Conservation (phyloP, 2,113 vertebrate genomes). For the Amphilophus citrinellus region DNA sequence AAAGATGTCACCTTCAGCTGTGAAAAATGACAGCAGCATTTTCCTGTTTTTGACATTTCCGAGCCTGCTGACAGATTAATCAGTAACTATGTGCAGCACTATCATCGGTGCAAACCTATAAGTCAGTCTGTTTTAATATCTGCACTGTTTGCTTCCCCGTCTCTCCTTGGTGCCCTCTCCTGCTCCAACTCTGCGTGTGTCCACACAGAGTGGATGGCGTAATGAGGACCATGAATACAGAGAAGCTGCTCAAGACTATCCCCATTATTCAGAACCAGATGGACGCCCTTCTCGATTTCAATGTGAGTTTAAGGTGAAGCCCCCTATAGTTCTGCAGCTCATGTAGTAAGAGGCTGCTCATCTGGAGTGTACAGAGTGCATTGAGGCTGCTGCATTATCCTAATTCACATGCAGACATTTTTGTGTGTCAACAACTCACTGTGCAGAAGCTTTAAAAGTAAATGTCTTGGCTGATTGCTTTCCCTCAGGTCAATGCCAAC, state of each 20-base stretch:
- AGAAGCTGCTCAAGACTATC: constrained; percentile 98
- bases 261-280: constrained; percentile 99
- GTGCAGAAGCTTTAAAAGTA: constrained; percentile 15
- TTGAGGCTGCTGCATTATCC: neutral
- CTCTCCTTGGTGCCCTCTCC: neutral
- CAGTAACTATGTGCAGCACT: neutral
- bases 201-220: constrained; percentile 91
- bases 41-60: neutral
- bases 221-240: constrained; percentile 98
- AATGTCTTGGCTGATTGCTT: constrained; percentile 49
- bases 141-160: neutral
- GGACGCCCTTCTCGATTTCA: constrained; percentile 98
- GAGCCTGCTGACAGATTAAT: neutral
- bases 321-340: neutral
- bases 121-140: neutral
- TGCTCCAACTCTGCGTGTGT: constrained; percentile 10
- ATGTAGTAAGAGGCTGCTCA: neutral
- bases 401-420: neutral
- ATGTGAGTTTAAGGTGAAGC: constrained; percentile 85
- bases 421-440: constrained; percentile 24
- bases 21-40: neutral
- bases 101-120: neutral
- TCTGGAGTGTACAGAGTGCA: neutral
- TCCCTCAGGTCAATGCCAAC: constrained; percentile 94
- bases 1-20: neutral